A percentile compares a stretch with the other conserved stretches of the same genome.
These are phyloP conservation scores for Drosophila sulfurigaster DNA, from an alignment of 1,140 invertebrate genomes.

Conservation along the genomic window DNA sequence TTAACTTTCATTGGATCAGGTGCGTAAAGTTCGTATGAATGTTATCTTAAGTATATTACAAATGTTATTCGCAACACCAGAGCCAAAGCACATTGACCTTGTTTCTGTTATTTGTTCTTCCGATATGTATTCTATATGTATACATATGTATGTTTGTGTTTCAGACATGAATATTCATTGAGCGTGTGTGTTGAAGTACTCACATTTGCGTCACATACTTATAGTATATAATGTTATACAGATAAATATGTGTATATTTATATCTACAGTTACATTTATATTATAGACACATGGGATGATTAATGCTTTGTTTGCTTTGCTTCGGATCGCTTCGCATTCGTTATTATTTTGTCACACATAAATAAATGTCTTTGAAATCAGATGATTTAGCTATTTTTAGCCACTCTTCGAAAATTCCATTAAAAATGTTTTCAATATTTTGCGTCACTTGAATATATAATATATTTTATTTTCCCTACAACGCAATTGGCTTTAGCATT, in stretches of 20 bases:
- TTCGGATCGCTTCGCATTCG: slow-evolving; percentile 10
- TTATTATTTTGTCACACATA: slow-evolving; percentile 28
- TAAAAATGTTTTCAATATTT: slow-evolving; percentile 37
- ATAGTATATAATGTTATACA: slow-evolving; percentile 14
- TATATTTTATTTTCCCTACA: slow-evolving; percentile 8
- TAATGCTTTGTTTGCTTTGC: slow-evolving; percentile 25
- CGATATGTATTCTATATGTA: neutral
- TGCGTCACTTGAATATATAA: slow-evolving; percentile 30
- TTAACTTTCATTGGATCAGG: slow-evolving; percentile 26
- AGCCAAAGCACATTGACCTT: slow-evolving; percentile 34
- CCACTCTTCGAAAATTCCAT: slow-evolving; percentile 24
- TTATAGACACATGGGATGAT: slow-evolving; percentile 44
- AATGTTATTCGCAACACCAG: slow-evolving; percentile 8
- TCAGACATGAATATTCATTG: slow-evolving; percentile 13
- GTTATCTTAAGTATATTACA: slow-evolving; percentile 12
- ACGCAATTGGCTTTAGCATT: slow-evolving; percentile 23
- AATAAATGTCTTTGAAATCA: slow-evolving; percentile 43
- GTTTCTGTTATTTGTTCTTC: slow-evolving; percentile 10
- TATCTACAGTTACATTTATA: slow-evolving; percentile 8
- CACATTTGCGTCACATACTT: slow-evolving; percentile 19
- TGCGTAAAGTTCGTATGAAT: slow-evolving; percentile 8
- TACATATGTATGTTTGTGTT: neutral
- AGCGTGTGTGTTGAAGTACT: slow-evolving; percentile 4
- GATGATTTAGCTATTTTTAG: slow-evolving; percentile 36
- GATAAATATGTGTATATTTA: neutral